Evolutionary conservation across 2,888 invertebrate species (phyloP).

Genomic region (Drosophila siamana): DNA sequence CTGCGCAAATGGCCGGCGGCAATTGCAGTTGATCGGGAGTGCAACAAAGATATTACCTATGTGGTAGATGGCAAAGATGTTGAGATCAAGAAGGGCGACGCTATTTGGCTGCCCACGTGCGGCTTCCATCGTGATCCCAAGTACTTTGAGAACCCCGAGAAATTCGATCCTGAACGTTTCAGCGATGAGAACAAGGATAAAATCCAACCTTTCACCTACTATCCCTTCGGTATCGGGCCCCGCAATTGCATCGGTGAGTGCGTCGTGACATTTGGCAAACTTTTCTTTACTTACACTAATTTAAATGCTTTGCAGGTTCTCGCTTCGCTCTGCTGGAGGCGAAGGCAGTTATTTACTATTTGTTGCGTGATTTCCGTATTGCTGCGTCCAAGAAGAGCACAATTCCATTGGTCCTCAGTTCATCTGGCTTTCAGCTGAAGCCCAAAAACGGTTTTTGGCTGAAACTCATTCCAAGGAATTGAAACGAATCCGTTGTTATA

Average conservation of each 20-base stretch:
- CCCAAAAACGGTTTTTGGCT: slow-evolving; percentile 83
- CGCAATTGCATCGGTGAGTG: slow-evolving; percentile 87
- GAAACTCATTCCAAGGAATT: slow-evolving; percentile 71
- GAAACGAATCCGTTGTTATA: slow-evolving; percentile 7
- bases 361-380: slow-evolving; percentile 78
- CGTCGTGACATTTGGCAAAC: neutral
- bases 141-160: slow-evolving; percentile 86
- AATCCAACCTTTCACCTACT: slow-evolving; percentile 85
- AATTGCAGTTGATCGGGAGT: slow-evolving; percentile 86
- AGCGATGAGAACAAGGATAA: slow-evolving; percentile 87
- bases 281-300: neutral
- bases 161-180: slow-evolving; percentile 88
- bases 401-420: slow-evolving; percentile 73
- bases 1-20: slow-evolving; percentile 87
- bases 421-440: slow-evolving; percentile 66
- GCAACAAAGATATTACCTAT: slow-evolving; percentile 86
- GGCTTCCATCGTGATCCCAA: slow-evolving; percentile 86
- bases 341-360: slow-evolving; percentile 81
- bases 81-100: slow-evolving; percentile 77
- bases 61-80: slow-evolving; percentile 70
- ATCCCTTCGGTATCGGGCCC: slow-evolving; percentile 88
- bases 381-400: slow-evolving; percentile 70
- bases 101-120: slow-evolving; percentile 84
- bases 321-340: slow-evolving; percentile 84
- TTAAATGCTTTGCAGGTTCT: slow-evolving; percentile 67